These are phyloP conservation scores for Lamellibrachia luymesi DNA, from an alignment of 1,140 invertebrate genomes.

Conservation along the genomic window DNA sequence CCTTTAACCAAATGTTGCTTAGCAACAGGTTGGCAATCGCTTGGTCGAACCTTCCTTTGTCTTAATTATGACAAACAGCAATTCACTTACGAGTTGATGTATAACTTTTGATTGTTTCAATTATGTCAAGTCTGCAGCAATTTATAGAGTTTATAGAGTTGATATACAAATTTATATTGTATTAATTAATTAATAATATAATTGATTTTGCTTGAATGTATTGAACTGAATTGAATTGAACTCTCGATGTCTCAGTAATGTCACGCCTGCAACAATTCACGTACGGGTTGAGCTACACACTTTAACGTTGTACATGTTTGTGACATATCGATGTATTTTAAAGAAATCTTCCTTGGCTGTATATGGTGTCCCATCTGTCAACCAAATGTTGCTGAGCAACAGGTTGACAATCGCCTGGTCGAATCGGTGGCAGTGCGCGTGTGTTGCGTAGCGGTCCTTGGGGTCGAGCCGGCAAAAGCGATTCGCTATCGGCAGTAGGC, in stretches of 20 bases:
- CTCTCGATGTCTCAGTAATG: background rate
- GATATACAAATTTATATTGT: too few species aligned
- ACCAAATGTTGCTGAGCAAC: background rate
- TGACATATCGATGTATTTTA: background rate
- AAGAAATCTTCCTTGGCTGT: background rate
- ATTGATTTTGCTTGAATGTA: too few species aligned
- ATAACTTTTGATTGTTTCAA: too few species aligned
- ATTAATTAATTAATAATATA: too few species aligned
- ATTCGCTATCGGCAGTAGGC: background rate
- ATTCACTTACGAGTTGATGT: too few species aligned
- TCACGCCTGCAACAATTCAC: background rate
- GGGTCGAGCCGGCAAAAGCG: background rate
- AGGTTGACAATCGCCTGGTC: background rate
- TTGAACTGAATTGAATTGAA: too few species aligned
- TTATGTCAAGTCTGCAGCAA: too few species aligned
- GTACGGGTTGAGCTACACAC: background rate
- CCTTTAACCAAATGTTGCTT: background rate
- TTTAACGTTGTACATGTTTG: background rate
- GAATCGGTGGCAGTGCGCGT: background rate
- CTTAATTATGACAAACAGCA: too few species aligned
- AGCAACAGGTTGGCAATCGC: background rate
- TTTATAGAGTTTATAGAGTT: too few species aligned
- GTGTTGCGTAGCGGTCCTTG: background rate
- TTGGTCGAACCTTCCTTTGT: background rate
- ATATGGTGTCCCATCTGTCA: background rate